These are phyloP conservation scores for Melanophora roralis DNA, from an alignment of 2,888 invertebrate species.

Conservation along the genomic window DNA sequence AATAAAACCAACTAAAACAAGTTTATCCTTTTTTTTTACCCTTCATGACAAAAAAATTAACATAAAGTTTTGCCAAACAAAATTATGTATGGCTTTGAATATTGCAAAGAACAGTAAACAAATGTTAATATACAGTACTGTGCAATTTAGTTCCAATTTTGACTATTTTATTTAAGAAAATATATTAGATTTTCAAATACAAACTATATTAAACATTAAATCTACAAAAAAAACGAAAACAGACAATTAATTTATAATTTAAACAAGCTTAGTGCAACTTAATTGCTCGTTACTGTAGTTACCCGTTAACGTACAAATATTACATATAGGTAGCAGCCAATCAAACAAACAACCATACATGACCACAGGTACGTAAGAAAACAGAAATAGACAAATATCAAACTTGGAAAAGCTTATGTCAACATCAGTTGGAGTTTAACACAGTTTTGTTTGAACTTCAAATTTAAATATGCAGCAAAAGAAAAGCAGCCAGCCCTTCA, in stretches of 20 bases:
- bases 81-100: slow-evolving; percentile 22
- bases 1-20: slow-evolving; percentile 11
- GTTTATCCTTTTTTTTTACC: too few species aligned
- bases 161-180: too few species aligned
- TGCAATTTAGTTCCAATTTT: too few species aligned
- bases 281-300: background rate
- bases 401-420: slow-evolving; percentile 12
- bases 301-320: background rate
- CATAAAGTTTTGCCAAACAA: slow-evolving; percentile 12
- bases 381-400: slow-evolving; percentile 25
- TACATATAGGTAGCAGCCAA: background rate
- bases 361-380: background rate
- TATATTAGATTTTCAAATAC: too few species aligned
- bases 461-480: background rate
- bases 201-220: too few species aligned
- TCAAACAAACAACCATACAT: slow-evolving; percentile 12
- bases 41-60: background rate
- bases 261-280: too few species aligned
- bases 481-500: background rate
- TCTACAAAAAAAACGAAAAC: too few species aligned
- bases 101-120: slow-evolving; percentile 2
- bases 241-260: too few species aligned
- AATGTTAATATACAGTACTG: background rate
- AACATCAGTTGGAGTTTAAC: background rate
- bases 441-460: background rate